Evolutionary conservation across 2,113 vertebrate genomes (phyloP), one percentile per base, ranked within the genome.

Genomic region (Furnarius figulus): DNA sequence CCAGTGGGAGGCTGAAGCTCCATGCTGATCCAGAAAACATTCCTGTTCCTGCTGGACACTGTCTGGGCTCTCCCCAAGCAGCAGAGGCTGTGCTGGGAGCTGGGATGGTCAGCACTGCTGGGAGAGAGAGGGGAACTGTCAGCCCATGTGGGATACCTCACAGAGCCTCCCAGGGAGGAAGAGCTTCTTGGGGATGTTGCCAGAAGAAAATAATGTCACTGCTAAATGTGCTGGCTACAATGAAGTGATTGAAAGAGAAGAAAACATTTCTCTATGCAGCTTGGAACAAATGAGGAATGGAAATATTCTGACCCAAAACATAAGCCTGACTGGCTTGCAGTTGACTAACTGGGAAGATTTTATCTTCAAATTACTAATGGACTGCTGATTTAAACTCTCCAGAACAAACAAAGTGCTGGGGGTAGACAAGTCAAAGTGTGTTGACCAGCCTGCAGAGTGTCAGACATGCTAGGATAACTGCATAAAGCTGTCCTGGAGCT

Each of bases 131-230:
- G 25, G 53, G 44, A 62, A 17, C 56, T 76, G 39, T 61, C 12
- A 80, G 50, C 14, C 1, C 1, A 8, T 1, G 3, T 77, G 42
- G 40, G 30, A 35, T 0, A 1, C 40, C 23, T 53, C 4, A 0
- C 3, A 10, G 46, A 85, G 55, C 55, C 39, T 85, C 52, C 21
- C 0, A 9, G 47, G 33, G 78, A 65, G 61, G 58, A 17, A 84
- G 21, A 0, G 0, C 14, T 71, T 75, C 55, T 4, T 76, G 35
- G n/a, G 31, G 18, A 20, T 5, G 4, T 6, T 76, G 33, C 14
- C 3, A 2, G 37, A 62, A 17, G 78, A 65, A 95, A 76, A 80
- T 35, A 25, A 63, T 15, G 31, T 68, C 40, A 37, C 39, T 84
- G 58, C 66, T 87, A 13, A 50, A 30, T 77, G 44, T 78, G 33